phyloP scores from a whole-genome alignment of 2,888 invertebrate genomes.

The Bedellia somnulentella region DNA sequence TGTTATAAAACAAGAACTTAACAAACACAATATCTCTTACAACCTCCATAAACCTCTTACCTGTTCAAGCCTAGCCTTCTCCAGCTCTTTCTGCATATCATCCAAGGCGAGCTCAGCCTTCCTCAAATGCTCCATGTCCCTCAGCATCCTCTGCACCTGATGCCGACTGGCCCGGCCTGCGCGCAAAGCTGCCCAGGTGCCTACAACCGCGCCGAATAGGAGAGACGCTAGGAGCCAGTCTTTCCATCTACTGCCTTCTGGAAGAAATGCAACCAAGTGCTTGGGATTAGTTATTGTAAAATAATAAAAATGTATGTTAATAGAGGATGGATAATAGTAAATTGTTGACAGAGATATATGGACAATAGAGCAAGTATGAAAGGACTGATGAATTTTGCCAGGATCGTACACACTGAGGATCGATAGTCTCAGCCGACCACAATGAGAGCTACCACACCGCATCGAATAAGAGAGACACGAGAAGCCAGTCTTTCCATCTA shows the following conservation, averaged over 20 bases:
- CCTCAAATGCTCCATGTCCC: conserved; percentile 90
- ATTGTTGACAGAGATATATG: too few species aligned
- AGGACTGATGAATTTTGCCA: too few species aligned
- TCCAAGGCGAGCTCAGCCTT: conserved; percentile 86
- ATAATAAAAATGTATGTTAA: too few species aligned
- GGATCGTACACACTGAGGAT: too few species aligned
- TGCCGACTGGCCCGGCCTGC: conserved; percentile 86
- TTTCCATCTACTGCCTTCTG: conserved; percentile 83
- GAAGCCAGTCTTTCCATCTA: conserved; percentile 86
- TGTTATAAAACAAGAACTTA: too few species aligned
- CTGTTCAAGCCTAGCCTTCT: conserved; percentile 78
- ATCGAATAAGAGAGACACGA: conserved; percentile 80
- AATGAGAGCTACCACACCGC: too few species aligned
- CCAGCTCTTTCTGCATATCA: conserved; percentile 82
- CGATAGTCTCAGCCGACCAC: conserved; percentile 92
- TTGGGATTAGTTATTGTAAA: too few species aligned
- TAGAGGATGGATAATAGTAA: too few species aligned
- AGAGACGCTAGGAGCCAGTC: conserved; percentile 85
- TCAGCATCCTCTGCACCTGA: conserved; percentile 89
- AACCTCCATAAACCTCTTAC: too few species aligned
- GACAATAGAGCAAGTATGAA: too few species aligned
- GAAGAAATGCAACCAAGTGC: conserved; percentile 9
- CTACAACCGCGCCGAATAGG: conserved; percentile 81
- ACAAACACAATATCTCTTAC: too few species aligned
- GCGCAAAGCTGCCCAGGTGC: conserved; percentile 89